Evolutionary conservation across 2,797 vertebrate species (phyloP).

Genomic region (Agapornis canus): DNA sequence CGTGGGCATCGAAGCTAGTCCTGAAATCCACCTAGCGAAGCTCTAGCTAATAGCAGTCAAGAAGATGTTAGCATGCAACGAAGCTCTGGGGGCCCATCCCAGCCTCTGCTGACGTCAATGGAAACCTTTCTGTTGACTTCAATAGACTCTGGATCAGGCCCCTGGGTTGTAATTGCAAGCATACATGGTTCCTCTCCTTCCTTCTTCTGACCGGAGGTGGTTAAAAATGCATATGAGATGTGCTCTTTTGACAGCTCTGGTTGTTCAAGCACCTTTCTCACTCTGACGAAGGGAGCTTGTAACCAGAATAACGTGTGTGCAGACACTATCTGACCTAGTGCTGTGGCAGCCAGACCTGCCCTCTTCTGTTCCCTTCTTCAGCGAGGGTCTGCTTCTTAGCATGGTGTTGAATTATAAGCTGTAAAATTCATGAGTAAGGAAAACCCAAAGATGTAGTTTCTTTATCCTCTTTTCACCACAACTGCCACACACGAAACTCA

Average conservation of each 20-base stretch:
- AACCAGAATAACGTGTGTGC: rapidly evolving
- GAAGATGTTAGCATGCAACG: neutral
- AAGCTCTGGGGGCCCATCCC: slow-evolving; percentile 29
- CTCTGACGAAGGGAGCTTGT: rapidly evolving
- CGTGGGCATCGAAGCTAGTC: neutral
- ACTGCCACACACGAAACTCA: rapidly evolving
- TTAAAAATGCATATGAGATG: rapidly evolving
- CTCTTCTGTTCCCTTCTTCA: neutral
- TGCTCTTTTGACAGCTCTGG: neutral
- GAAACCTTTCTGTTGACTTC: slow-evolving; percentile 28
- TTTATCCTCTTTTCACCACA: neutral
- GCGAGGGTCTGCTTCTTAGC: neutral
- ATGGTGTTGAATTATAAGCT: neutral
- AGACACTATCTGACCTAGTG: neutral
- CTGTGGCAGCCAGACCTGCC: neutral
- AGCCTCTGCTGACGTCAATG: neutral
- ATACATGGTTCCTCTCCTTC: neutral
- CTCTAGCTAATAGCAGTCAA: neutral
- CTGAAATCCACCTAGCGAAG: neutral
- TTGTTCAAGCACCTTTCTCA: neutral
- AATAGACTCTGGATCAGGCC: neutral
- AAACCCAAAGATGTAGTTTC: neutral
- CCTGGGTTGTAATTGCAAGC: neutral
- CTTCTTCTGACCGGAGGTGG: neutral
- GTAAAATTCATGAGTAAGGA: neutral